Conservation (phyloP, 2,888 invertebrate species). For the Cheiracanthium punctorium region DNA sequence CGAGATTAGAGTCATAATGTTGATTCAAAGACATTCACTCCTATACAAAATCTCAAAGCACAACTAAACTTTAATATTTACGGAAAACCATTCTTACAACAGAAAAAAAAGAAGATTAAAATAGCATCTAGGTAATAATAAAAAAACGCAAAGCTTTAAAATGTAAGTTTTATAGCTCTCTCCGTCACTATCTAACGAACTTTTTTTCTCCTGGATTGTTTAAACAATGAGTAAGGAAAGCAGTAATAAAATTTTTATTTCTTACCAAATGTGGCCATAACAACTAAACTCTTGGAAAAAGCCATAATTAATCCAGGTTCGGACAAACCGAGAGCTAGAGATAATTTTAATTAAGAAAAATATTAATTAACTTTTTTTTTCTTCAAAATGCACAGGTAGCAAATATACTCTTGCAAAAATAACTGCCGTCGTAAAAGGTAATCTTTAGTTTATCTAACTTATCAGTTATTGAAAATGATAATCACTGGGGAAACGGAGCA, state of each 20-base stretch:
- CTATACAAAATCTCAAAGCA: too few species aligned
- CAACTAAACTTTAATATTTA: background rate
- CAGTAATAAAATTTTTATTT: background rate
- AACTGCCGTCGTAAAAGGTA: background rate
- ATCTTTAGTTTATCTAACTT: background rate
- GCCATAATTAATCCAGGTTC: background rate
- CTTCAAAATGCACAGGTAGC: background rate
- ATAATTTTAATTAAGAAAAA: slow-evolving; percentile 2
- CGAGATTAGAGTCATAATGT: too few species aligned
- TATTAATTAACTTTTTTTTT: background rate
- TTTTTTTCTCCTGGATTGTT: background rate
- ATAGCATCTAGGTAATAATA: background rate
- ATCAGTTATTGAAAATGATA: slow-evolving; percentile 29
- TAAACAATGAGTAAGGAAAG: background rate
- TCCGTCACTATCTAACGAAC: background rate
- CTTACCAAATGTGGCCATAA: background rate
- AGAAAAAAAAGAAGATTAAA: background rate
- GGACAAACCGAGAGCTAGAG: too few species aligned
- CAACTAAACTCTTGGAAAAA: background rate
- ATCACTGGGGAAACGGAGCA: slow-evolving; percentile 31
- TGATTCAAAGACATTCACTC: too few species aligned
- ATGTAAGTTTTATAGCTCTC: background rate
- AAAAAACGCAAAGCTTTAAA: background rate
- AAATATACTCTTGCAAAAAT: background rate
- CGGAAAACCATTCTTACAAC: background rate